Evolutionary conservation across 2,888 invertebrate genomes (phyloP).

Genomic region (Drosophila barbarae): DNA sequence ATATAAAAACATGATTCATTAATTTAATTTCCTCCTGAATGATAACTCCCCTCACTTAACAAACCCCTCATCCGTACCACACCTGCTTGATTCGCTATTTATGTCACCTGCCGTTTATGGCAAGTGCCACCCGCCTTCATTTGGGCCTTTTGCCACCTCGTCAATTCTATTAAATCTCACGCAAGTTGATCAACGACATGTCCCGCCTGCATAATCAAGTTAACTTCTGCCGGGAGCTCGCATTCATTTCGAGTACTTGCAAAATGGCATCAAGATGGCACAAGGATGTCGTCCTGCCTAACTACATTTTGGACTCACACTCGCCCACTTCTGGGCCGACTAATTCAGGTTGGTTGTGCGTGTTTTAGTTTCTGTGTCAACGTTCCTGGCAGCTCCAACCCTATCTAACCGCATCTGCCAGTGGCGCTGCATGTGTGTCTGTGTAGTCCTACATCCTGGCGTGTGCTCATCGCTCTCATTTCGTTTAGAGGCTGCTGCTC

Average conservation of each 20-base stretch:
- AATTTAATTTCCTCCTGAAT: background rate
- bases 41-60: background rate
- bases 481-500: conserved; percentile 22
- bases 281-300: conserved; percentile 25
- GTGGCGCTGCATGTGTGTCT: conserved; percentile 6
- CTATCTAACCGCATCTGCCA: conserved; percentile 25
- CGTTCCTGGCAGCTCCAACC: conserved; percentile 8
- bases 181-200: conserved; percentile 33
- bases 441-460: conserved; percentile 25
- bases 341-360: conserved; percentile 44
- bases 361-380: conserved; percentile 47
- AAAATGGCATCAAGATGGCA: conserved; percentile 21
- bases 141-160: conserved; percentile 18
- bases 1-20: too few species aligned
- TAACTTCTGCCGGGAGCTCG: conserved; percentile 21
- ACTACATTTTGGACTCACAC: conserved; percentile 19
- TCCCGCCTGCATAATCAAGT: conserved; percentile 38
- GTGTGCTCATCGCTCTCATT: conserved; percentile 44
- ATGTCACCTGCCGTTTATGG: conserved; percentile 8
- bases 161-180: conserved; percentile 34
- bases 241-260: conserved; percentile 21
- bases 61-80: background rate
- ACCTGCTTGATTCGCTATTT: conserved; percentile 12
- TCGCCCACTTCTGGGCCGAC: conserved; percentile 23
- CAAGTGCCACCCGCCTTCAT: conserved; percentile 10